A percentile compares a stretch with the other conserved stretches of the same genome.
Conservation (phyloP, 2,888 invertebrate genomes). For the Frankliniella intonsa region DNA sequence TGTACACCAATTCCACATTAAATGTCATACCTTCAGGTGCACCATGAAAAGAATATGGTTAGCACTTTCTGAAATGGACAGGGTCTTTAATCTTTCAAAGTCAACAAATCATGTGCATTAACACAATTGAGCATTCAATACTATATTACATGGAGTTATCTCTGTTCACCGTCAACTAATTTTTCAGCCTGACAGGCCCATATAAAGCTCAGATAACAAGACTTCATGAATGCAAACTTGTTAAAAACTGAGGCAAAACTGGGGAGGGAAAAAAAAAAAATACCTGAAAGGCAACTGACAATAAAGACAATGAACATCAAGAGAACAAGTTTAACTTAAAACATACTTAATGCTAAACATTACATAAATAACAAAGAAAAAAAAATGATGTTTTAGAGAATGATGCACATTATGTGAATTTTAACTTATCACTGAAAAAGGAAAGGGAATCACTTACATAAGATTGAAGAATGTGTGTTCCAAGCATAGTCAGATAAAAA, state of each 20-base stretch:
- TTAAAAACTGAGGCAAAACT: background rate
- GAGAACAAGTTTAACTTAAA: constrained; percentile 2
- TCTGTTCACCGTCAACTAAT: background rate
- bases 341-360: background rate
- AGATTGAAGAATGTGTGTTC: background rate
- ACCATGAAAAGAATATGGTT: constrained; percentile 2
- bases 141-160: constrained; percentile 5
- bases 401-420: background rate
- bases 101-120: constrained; percentile 20
- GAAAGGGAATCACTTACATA: background rate
- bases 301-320: background rate
- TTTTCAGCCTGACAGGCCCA: background rate
- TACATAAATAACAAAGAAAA: constrained; percentile 9
- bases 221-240: background rate
- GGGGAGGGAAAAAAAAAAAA: no score
- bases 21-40: constrained; percentile 13
- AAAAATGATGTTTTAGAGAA: background rate
- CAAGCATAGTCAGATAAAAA: background rate
- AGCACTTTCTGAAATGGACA: background rate
- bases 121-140: constrained; percentile 23
- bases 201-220: background rate
- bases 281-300: constrained; percentile 4
- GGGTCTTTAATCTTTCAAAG: background rate
- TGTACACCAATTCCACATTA: constrained; percentile 14
- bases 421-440: background rate